phyloP scores from a whole-genome alignment of 2,113 vertebrate species.

The Salvelinus fontinalis region DNA sequence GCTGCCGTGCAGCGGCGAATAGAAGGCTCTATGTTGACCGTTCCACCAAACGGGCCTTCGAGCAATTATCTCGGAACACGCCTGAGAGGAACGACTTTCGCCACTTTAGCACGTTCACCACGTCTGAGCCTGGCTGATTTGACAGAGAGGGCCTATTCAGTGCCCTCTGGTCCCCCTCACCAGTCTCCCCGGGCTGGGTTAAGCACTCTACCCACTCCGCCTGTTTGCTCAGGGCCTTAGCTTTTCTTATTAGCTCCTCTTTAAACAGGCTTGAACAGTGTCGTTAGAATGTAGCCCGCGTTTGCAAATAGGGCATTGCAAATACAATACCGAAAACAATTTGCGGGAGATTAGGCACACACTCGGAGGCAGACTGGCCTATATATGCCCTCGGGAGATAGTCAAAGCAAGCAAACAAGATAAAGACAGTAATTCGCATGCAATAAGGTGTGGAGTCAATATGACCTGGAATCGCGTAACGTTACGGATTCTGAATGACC shows the following conservation, averaged over 20 bases:
- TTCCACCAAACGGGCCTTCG: slow-evolving; percentile 47
- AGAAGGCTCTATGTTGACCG: slow-evolving; percentile 54
- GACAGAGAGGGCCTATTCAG: slow-evolving; percentile 12
- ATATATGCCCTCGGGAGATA: slow-evolving; percentile 67
- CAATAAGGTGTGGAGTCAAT: too few relatives aligned
- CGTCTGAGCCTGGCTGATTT: slow-evolving; percentile 41
- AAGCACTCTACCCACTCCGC: slow-evolving; percentile 45
- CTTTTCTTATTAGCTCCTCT: slow-evolving; percentile 70
- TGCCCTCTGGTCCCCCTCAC: slow-evolving; percentile 11
- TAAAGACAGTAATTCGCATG: slow-evolving; percentile 65
- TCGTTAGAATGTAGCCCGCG: slow-evolving; percentile 56
- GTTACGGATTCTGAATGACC: too few relatives aligned
- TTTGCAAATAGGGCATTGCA: slow-evolving; percentile 57
- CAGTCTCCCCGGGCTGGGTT: slow-evolving; percentile 47
- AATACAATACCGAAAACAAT: slow-evolving; percentile 72
- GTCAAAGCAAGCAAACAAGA: slow-evolving; percentile 66
- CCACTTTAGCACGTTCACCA: slow-evolving; percentile 59
- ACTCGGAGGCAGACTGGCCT: slow-evolving; percentile 67
- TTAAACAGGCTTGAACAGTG: slow-evolving; percentile 72
- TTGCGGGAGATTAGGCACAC: slow-evolving; percentile 77
- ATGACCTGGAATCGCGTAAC: too few relatives aligned
- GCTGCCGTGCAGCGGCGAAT: slow-evolving; percentile 39
- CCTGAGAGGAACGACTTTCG: slow-evolving; percentile 55
- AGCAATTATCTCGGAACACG: slow-evolving; percentile 53
- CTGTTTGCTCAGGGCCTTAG: slow-evolving; percentile 69